Conservation (phyloP, 2,888 invertebrate species). For the Hyposoter didymator region DNA sequence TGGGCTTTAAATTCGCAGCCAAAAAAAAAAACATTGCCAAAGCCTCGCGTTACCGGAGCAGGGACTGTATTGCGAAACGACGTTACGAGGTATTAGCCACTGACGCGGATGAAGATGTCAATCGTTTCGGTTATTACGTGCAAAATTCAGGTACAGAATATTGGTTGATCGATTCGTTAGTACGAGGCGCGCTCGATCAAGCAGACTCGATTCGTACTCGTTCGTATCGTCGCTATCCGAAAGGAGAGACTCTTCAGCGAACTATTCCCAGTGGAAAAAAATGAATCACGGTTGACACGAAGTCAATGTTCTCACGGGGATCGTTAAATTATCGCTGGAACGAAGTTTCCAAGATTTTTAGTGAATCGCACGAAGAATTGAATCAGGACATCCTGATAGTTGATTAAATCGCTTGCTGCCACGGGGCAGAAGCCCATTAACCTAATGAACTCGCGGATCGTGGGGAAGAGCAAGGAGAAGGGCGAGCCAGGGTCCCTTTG, state of each 20-base stretch:
- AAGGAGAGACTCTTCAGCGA: not conserved
- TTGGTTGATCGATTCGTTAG: slow-evolving; percentile 17
- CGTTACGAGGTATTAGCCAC: not conserved
- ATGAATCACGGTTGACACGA: not conserved
- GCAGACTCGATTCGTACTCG: not conserved
- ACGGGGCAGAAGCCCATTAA: not conserved
- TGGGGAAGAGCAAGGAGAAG: not conserved
- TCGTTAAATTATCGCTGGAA: slow-evolving; percentile 11
- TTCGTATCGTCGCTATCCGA: not conserved
- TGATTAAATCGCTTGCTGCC: slow-evolving; percentile 4
- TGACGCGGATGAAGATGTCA: not conserved
- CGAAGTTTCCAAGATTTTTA: slow-evolving; percentile 38
- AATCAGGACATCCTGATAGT: slow-evolving; percentile 24
- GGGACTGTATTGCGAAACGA: not conserved
- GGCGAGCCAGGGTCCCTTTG: not conserved
- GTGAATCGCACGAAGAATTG: slow-evolving; percentile 36
- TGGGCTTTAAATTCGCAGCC: not conserved
- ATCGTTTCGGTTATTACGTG: slow-evolving; percentile 14
- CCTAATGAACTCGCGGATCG: not conserved
- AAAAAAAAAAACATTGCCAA: no score
- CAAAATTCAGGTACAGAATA: slow-evolving; percentile 5
- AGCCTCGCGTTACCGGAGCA: not conserved
- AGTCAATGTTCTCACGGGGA: slow-evolving; percentile 28
- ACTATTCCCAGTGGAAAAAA: slow-evolving; percentile 24
- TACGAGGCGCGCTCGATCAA: not conserved